phyloP scores from a whole-genome alignment of 2,888 invertebrate species.

The Phyllotreta cruciferae region DNA sequence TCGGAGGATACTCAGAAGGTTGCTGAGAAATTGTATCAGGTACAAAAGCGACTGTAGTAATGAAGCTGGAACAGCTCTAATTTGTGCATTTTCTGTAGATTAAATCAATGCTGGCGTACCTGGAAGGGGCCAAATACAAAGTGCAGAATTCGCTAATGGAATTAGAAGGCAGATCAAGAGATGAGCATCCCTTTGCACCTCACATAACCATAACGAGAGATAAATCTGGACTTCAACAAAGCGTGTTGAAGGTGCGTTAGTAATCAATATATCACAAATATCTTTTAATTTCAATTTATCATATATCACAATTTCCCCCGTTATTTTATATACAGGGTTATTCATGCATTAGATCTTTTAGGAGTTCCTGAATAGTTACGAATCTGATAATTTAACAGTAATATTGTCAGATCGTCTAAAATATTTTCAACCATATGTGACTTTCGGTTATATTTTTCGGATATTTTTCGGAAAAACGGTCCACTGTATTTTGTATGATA shows the following conservation, averaged over 20 bases:
- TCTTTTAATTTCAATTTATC: not conserved
- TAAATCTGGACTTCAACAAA: constrained; percentile 88
- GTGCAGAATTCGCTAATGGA: constrained; percentile 83
- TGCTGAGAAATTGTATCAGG: constrained; percentile 90
- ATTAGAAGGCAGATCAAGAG: constrained; percentile 78
- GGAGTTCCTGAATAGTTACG: too few relatives aligned
- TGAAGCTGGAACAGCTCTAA: not conserved
- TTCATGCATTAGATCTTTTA: too few relatives aligned
- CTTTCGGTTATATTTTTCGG: too few relatives aligned
- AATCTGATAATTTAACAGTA: too few relatives aligned
- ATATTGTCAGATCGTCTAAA: too few relatives aligned
- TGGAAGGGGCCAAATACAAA: constrained; percentile 90
- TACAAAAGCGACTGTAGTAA: constrained; percentile 60
- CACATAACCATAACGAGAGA: constrained; percentile 89
- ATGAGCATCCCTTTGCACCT: constrained; percentile 81
- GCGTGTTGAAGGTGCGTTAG: constrained; percentile 74
- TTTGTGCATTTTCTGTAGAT: constrained; percentile 67
- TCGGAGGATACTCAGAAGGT: constrained; percentile 90
- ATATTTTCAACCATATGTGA: too few relatives aligned
- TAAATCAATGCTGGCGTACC: constrained; percentile 88
- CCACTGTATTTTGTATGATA: too few relatives aligned
- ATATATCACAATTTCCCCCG: too few relatives aligned
- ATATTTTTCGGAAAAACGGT: too few relatives aligned
- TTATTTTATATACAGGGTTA: too few relatives aligned
- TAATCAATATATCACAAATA: constrained; percentile 5